These are phyloP conservation scores for Platysteira castanea DNA, from an alignment of 2,113 vertebrate species.

Conservation along the genomic window DNA sequence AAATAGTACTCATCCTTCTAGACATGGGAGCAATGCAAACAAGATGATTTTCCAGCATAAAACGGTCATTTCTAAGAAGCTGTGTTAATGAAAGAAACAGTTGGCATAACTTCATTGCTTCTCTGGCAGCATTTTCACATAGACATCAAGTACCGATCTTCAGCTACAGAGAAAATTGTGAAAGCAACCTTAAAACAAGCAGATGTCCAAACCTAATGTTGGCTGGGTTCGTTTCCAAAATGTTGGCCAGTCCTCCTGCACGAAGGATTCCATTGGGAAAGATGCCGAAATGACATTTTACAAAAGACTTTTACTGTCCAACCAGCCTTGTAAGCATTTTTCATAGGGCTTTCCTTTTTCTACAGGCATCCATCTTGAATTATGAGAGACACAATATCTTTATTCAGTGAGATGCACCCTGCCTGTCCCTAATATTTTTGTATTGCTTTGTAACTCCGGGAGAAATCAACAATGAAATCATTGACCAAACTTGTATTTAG, in stretches of 20 bases:
- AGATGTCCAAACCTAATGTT: constrained; percentile 46
- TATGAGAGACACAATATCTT: constrained; percentile 2
- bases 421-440: constrained; percentile 36
- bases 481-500: constrained; percentile 36
- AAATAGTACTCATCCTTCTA: background rate
- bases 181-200: constrained; percentile 57
- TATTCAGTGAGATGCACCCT: constrained; percentile 34
- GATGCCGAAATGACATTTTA: background rate
- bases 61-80: background rate
- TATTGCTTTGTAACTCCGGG: background rate
- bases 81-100: background rate
- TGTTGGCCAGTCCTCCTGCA: background rate
- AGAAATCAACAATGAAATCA: constrained; percentile 52
- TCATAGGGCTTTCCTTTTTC: background rate
- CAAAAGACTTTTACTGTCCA: background rate
- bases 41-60: background rate
- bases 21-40: background rate
- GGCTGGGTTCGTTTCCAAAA: constrained; percentile 22
- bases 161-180: constrained; percentile 54
- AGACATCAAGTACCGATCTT: constrained; percentile 47
- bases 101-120: constrained; percentile 35
- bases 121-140: constrained; percentile 42
- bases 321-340: constrained; percentile 35
- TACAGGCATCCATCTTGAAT: background rate
- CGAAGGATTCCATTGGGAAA: background rate